phyloP scores from a whole-genome alignment of 2,113 vertebrate genomes.

The Tretioscincus oriximinensis region DNA sequence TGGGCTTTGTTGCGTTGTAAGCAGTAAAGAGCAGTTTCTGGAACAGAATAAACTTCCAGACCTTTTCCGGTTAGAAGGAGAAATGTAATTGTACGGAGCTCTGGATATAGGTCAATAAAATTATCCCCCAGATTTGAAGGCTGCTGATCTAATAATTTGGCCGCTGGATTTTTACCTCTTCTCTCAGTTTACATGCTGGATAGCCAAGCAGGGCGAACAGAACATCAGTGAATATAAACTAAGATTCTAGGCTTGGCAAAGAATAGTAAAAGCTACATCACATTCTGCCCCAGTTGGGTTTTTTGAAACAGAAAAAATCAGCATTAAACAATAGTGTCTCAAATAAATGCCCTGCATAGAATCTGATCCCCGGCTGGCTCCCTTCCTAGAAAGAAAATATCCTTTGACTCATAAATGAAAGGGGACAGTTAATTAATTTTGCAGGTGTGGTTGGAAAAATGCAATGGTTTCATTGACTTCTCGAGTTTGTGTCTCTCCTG shows the following conservation, averaged over 20 bases:
- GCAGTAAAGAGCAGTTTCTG: too few relatives aligned
- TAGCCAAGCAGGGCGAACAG: conserved; percentile 27
- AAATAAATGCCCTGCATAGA: conserved; percentile 43
- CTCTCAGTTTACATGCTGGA: conserved; percentile 20
- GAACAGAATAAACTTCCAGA: neutral
- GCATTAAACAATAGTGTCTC: conserved; percentile 31
- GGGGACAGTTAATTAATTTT: conserved; percentile 35
- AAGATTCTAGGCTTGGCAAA: conserved; percentile 37
- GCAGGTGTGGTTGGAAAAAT: conserved; percentile 26
- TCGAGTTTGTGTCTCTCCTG: too few relatives aligned
- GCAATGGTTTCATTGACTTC: too few relatives aligned
- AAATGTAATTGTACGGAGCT: neutral
- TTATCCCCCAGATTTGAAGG: conserved; percentile 25
- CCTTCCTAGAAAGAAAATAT: neutral
- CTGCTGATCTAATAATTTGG: conserved; percentile 35
- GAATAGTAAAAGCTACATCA: conserved; percentile 34
- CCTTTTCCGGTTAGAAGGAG: neutral
- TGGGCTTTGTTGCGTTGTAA: too few relatives aligned
- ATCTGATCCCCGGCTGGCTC: conserved; percentile 41
- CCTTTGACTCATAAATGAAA: neutral
- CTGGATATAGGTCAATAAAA: conserved; percentile 22
- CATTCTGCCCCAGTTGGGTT: conserved; percentile 38
- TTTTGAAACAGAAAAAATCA: conserved; percentile 48
- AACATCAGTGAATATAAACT: conserved; percentile 43
- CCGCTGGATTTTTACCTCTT: conserved; percentile 34